phyloP scores from a whole-genome alignment of 2,797 vertebrate species.

The Falco peregrinus region DNA sequence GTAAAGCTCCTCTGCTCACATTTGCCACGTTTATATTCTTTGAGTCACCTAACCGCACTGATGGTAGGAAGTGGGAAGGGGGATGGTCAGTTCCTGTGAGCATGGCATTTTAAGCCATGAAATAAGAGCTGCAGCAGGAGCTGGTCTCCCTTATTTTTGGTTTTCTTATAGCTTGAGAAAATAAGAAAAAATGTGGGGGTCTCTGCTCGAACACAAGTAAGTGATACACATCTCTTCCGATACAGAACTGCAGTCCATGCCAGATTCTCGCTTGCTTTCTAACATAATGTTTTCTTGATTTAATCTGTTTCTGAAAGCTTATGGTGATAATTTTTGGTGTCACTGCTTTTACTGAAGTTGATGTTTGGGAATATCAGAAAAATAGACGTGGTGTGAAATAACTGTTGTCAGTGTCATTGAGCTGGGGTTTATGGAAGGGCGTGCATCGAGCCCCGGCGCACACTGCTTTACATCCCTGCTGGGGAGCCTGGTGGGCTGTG shows the following conservation, averaged over 20 bases:
- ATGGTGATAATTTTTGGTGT: background rate
- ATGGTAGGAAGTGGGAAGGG: background rate
- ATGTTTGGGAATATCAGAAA: background rate
- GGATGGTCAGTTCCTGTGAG: constrained; percentile 21
- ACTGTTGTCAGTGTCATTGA: rapidly evolving
- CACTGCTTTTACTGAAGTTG: background rate
- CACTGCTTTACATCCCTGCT: rapidly evolving
- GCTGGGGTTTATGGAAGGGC: background rate
- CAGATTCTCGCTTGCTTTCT: background rate
- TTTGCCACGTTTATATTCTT: background rate
- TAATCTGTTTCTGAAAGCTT: background rate
- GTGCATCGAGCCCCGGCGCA: rapidly evolving
- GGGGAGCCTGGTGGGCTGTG: rapidly evolving
- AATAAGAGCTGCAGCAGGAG: constrained; percentile 57
- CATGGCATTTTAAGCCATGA: constrained; percentile 9
- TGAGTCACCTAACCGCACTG: background rate
- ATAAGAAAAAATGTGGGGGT: background rate
- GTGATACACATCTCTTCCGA: background rate
- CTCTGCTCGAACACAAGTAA: constrained; percentile 19
- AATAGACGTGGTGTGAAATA: background rate
- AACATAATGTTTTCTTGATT: background rate
- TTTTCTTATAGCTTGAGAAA: background rate
- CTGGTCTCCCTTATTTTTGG: background rate
- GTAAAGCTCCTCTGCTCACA: background rate
- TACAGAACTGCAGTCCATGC: background rate